Percentiles rank a stretch among this genome's conserved stretches.
phyloP scores from a whole-genome alignment of 2,888 invertebrate species.

The Elegia similella region DNA sequence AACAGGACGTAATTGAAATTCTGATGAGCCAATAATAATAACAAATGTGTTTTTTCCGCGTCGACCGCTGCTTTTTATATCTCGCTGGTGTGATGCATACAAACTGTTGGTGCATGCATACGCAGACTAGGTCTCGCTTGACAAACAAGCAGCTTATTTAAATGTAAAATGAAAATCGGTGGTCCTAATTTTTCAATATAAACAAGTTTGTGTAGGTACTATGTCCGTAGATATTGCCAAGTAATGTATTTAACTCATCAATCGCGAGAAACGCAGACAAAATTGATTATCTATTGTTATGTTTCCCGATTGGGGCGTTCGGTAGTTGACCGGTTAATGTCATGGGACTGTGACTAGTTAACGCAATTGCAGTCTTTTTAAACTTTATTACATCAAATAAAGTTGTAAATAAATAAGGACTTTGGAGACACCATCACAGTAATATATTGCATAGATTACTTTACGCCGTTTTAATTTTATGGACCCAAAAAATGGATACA shows the following conservation, averaged over 20 bases:
- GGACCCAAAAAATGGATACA: no score
- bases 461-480: no score
- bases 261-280: no score
- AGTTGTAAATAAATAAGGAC: no score
- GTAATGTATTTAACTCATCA: no score
- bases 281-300: no score
- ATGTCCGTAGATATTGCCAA: conserved; percentile 16
- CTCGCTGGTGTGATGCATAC: conserved; percentile 50
- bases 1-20: conserved; percentile 69
- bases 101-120: conserved; percentile 61
- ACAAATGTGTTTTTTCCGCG: conserved; percentile 65
- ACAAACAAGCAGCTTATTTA: conserved; percentile 72
- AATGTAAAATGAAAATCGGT: conserved; percentile 65
- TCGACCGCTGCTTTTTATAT: conserved; percentile 66
- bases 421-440: no score
- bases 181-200: conserved; percentile 64
- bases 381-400: no score
- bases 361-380: not conserved
- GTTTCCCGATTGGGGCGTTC: no score
- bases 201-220: conserved; percentile 53
- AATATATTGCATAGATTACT: no score
- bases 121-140: conserved; percentile 64
- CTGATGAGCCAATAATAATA: conserved; percentile 70
- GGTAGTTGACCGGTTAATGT: no score
- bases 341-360: not conserved